Evolutionary conservation across 2,888 invertebrate species (phyloP).

Genomic region (Rotaria socialis): DNA sequence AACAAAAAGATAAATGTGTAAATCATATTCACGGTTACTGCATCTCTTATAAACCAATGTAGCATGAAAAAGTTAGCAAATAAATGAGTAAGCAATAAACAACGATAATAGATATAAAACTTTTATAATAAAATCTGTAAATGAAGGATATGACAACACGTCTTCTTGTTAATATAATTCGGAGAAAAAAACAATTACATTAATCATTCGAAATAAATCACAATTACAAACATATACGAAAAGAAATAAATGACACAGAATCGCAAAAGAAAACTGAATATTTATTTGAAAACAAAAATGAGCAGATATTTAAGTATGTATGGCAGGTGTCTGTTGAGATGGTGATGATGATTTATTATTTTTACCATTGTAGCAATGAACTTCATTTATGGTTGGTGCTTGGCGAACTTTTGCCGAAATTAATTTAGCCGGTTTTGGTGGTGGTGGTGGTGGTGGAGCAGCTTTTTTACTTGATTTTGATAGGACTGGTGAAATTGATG

Average conservation of each 20-base stretch:
- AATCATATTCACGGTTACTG: too few relatives aligned
- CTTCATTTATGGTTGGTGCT: not conserved
- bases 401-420: conserved; percentile 24
- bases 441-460: not conserved
- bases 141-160: not conserved
- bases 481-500: not conserved
- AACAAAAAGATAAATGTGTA: too few relatives aligned
- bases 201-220: not conserved
- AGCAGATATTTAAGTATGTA: not conserved
- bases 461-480: conserved; percentile 1
- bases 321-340: not conserved
- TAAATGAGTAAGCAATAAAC: not conserved
- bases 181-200: not conserved
- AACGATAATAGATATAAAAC: not conserved
- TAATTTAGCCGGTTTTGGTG: not conserved
- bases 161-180: not conserved
- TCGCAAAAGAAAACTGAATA: not conserved
- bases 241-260: not conserved
- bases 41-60: too few relatives aligned
- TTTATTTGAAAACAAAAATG: not conserved
- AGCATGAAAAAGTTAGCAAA: too few relatives aligned
- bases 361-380: not conserved
- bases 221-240: conserved; percentile 2
- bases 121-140: not conserved
- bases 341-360: not conserved